A percentile compares a stretch with the other conserved stretches of the same genome.
These are phyloP conservation scores for Perca flavescens DNA, from an alignment of 2,113 vertebrate species.

Conservation along the genomic window DNA sequence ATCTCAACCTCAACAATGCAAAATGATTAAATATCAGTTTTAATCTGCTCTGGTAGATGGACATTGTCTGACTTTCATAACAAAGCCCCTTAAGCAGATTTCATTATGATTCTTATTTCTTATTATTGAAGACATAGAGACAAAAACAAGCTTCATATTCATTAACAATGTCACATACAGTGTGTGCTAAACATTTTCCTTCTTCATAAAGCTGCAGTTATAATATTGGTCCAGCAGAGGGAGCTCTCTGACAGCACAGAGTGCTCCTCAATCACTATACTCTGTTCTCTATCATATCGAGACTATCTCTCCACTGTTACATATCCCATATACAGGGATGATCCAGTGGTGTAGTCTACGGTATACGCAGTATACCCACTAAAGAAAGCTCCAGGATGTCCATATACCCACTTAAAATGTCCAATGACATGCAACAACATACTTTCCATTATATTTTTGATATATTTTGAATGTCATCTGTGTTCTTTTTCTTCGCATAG, in stretches of 20 bases:
- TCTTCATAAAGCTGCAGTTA: constrained; percentile 13
- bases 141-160: background rate
- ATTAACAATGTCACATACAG: background rate
- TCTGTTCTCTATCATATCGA: background rate
- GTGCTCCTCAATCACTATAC: fast-evolving
- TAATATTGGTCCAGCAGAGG: constrained; percentile 14
- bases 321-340: too few relatives aligned
- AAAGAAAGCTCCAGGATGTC: too few relatives aligned
- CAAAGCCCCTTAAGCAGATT: background rate
- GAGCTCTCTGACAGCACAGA: constrained; percentile 3
- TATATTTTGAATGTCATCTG: too few relatives aligned
- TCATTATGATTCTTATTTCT: background rate
- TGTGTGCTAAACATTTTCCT: background rate
- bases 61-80: background rate
- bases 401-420: too few relatives aligned
- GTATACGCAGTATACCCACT: too few relatives aligned
- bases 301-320: too few relatives aligned
- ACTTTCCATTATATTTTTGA: too few relatives aligned
- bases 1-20: background rate
- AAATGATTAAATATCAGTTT: background rate
- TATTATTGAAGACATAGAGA: background rate
- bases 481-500: too few relatives aligned
- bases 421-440: too few relatives aligned
- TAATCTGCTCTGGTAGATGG: background rate
- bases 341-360: too few relatives aligned